phyloP scores from a whole-genome alignment of 2,888 invertebrate genomes.

The Hydraecia micacea region DNA sequence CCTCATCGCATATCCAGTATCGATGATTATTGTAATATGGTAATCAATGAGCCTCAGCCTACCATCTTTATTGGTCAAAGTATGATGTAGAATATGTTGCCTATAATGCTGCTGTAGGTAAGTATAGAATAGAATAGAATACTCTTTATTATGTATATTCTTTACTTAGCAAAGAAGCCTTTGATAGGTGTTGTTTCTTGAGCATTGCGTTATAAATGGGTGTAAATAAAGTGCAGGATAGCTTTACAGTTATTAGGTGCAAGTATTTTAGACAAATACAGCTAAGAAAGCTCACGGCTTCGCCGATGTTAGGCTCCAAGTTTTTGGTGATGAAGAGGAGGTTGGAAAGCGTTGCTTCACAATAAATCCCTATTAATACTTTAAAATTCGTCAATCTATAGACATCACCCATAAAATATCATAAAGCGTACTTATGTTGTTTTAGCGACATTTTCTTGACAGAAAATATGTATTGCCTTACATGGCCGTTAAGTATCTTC shows the following conservation, averaged over 20 bases:
- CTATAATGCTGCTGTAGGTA: neutral
- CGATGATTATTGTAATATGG: neutral
- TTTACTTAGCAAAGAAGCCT: conserved; percentile 16
- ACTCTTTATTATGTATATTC: no score
- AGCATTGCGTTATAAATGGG: neutral
- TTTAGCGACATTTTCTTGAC: conserved; percentile 6
- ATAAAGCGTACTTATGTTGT: neutral
- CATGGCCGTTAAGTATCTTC: conserved; percentile 22
- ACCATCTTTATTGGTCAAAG: neutral
- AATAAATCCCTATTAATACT: neutral
- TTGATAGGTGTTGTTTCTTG: neutral
- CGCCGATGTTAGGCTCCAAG: neutral
- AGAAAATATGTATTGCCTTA: conserved; percentile 19
- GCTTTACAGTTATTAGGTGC: neutral
- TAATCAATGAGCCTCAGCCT: neutral
- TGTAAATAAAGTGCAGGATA: neutral
- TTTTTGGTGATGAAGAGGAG: neutral
- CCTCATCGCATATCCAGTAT: neutral
- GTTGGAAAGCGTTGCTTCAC: neutral
- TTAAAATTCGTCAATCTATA: neutral
- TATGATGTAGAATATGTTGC: neutral
- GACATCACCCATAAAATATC: neutral
- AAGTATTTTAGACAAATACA: neutral
- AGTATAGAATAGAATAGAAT: no score
- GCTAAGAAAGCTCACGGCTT: neutral